A percentile compares a stretch with the other conserved stretches of the same genome.
Conservation (phyloP, 2,113 vertebrate species). For the Apaloderma vittatum region DNA sequence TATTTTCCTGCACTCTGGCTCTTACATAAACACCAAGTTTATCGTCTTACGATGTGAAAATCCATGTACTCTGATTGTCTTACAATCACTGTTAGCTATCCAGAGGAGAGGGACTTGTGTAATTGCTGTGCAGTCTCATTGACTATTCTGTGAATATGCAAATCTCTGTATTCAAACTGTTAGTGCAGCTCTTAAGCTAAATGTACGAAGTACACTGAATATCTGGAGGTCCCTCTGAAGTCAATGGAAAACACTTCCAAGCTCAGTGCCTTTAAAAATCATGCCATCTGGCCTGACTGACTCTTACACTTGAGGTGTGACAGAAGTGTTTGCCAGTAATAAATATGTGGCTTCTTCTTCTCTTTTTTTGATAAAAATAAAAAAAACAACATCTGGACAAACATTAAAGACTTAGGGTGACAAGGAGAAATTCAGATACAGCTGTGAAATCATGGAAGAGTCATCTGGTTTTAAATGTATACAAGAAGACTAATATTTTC, state of each 20-base stretch:
- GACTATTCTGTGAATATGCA: not conserved
- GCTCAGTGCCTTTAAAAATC: not conserved
- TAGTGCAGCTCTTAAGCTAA: not conserved
- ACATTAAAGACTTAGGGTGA: not conserved
- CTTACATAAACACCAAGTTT: not conserved
- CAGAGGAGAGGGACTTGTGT: not conserved
- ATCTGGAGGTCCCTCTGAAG: not conserved
- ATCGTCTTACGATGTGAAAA: slow-evolving; percentile 12
- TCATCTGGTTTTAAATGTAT: not conserved
- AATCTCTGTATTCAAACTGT: not conserved
- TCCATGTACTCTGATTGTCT: not conserved
- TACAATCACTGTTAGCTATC: not conserved
- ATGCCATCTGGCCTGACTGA: not conserved
- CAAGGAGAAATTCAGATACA: not conserved
- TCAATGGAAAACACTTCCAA: not conserved
- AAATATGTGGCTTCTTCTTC: not conserved
- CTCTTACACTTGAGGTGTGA: not conserved
- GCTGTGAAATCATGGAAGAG: not conserved
- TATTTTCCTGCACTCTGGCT: not conserved
- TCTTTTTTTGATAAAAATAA: not conserved
- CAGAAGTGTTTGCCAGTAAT: not conserved
- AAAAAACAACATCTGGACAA: not conserved
- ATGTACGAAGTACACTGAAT: not conserved
- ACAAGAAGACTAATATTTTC: not conserved
- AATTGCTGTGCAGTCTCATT: not conserved